Conservation (phyloP, 2,888 invertebrate genomes). For the Sinhomidia bicolor region DNA sequence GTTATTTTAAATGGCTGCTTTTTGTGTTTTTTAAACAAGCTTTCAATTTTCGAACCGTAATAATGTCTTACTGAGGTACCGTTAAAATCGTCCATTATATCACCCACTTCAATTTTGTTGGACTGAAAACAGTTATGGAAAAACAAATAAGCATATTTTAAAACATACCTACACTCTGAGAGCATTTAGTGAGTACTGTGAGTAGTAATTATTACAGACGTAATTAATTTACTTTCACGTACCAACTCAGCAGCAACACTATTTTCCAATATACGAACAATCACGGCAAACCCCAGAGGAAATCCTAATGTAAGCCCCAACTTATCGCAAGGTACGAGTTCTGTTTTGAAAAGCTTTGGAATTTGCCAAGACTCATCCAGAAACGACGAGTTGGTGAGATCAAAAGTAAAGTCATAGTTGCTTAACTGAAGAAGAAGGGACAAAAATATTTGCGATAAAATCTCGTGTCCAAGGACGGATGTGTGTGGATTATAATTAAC, state of each 20-base stretch:
- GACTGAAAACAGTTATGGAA: conserved; percentile 11
- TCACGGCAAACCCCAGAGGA: conserved; percentile 84
- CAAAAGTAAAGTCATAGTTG: conserved; percentile 83
- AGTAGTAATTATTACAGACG: too few relatives aligned
- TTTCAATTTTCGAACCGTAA: conserved; percentile 83
- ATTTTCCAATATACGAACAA: conserved; percentile 84
- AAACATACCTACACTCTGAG: too few relatives aligned
- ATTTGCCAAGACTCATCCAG: conserved; percentile 86
- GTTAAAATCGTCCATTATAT: conserved; percentile 86
- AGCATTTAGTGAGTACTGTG: too few relatives aligned
- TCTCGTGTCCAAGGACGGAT: conserved; percentile 84
- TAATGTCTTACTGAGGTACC: conserved; percentile 83
- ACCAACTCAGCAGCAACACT: conserved; percentile 87
- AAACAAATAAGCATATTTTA: background rate
- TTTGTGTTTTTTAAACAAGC: conserved; percentile 83
- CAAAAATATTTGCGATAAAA: conserved; percentile 84
- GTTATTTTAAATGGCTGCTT: conserved; percentile 83
- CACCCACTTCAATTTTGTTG: conserved; percentile 85
- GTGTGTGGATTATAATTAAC: conserved; percentile 73
- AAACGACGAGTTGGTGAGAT: conserved; percentile 85
- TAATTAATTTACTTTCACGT: conserved; percentile 73
- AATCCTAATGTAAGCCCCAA: conserved; percentile 84
- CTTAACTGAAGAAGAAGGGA: conserved; percentile 84
- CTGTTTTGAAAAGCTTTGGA: conserved; percentile 84
- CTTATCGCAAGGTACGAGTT: conserved; percentile 86